A percentile compares a stretch with the other conserved stretches of the same genome.
Conservation (phyloP, 2,888 invertebrate species). For the Mythimna impura region DNA sequence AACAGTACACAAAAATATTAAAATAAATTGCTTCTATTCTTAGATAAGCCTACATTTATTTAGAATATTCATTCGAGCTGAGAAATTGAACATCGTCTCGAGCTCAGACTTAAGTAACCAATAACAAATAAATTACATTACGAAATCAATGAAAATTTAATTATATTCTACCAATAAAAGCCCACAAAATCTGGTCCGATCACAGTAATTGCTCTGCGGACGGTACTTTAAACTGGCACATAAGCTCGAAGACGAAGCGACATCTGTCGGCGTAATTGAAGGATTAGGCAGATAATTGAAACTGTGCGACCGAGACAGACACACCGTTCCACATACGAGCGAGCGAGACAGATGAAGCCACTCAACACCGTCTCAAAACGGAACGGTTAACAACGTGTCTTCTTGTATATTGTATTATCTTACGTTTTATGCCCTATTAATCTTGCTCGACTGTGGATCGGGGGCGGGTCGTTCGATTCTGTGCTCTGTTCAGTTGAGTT, state of each 20-base stretch:
- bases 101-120: slow-evolving; percentile 52
- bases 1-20: slow-evolving; percentile 29
- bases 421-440: slow-evolving; percentile 90
- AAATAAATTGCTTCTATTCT: slow-evolving; percentile 45
- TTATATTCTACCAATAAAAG: slow-evolving; percentile 74
- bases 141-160: slow-evolving; percentile 74
- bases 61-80: slow-evolving; percentile 56
- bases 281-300: slow-evolving; percentile 93
- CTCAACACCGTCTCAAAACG: slow-evolving; percentile 82
- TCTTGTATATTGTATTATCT: slow-evolving; percentile 92
- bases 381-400: slow-evolving; percentile 92
- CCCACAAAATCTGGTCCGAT: slow-evolving; percentile 78
- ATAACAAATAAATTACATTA: slow-evolving; percentile 66
- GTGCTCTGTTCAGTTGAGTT: slow-evolving; percentile 65
- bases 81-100: slow-evolving; percentile 60
- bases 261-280: slow-evolving; percentile 92
- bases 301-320: slow-evolving; percentile 82
- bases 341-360: slow-evolving; percentile 78
- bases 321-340: slow-evolving; percentile 67
- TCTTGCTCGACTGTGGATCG: slow-evolving; percentile 84
- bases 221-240: slow-evolving; percentile 89
- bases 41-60: slow-evolving; percentile 59
- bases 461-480: slow-evolving; percentile 67
- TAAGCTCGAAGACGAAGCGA: slow-evolving; percentile 90
- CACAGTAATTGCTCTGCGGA: slow-evolving; percentile 86